These are phyloP conservation scores for Benitochromis conjunctus DNA, from an alignment of 2,113 vertebrate species.

Conservation along the genomic window DNA sequence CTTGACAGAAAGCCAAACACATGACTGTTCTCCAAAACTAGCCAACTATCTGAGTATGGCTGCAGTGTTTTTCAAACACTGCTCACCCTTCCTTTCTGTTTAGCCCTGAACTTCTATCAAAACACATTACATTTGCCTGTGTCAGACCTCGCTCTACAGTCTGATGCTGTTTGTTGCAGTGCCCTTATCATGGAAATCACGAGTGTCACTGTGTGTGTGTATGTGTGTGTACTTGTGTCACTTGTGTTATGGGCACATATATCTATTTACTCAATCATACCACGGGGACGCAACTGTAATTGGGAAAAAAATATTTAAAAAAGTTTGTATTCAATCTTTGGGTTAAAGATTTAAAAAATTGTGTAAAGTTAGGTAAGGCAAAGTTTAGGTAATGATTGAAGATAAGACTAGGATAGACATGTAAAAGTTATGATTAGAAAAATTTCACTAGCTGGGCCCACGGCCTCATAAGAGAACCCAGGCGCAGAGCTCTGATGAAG, in stretches of 20 bases:
- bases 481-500: no score
- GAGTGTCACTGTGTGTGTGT: background rate
- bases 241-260: background rate
- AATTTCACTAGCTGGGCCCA: background rate
- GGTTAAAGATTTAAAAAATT: background rate
- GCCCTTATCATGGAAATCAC: background rate
- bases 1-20: background rate
- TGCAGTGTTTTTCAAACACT: background rate
- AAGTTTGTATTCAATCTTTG: background rate
- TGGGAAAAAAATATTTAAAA: background rate
- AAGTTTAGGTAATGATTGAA: background rate
- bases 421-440: background rate
- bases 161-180: background rate
- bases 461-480: no score
- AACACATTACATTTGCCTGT: conserved; percentile 22
- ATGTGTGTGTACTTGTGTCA: background rate
- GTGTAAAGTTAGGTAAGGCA: background rate
- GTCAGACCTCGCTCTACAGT: background rate
- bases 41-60: background rate
- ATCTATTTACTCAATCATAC: background rate
- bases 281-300: background rate
- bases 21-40: background rate
- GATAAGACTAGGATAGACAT: background rate
- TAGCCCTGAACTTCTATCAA: conserved; percentile 15
- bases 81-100: background rate